Percentiles rank a stretch among this genome's conserved stretches.
Conservation (phyloP, 2,888 invertebrate genomes). For the Alsophila aescularia region DNA sequence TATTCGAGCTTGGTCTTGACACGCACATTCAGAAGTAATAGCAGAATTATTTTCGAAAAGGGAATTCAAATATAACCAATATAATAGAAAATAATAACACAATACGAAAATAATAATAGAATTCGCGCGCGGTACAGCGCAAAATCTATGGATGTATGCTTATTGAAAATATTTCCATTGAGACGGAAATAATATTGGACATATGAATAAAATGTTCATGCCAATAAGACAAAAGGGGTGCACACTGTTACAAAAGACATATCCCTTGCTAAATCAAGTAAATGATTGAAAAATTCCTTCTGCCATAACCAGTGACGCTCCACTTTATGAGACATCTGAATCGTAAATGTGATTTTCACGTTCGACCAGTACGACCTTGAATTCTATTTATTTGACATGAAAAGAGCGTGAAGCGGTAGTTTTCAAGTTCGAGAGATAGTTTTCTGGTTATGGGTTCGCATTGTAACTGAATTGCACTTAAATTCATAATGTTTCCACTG, state of each 20-base stretch:
- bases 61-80: constrained; percentile 16
- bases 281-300: constrained; percentile 57
- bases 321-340: constrained; percentile 35
- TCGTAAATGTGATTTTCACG: constrained; percentile 40
- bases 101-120: constrained; percentile 45
- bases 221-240: constrained; percentile 54
- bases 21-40: no score
- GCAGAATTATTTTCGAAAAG: no score
- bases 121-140: constrained; percentile 55
- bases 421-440: neutral
- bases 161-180: constrained; percentile 77
- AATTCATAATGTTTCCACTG: no score
- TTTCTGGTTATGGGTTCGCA: neutral
- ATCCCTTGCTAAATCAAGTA: constrained; percentile 50
- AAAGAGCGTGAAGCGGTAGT: constrained; percentile 9
- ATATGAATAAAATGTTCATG: constrained; percentile 66
- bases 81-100: constrained; percentile 39
- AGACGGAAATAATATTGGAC: constrained; percentile 70
- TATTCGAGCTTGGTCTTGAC: no score
- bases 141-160: constrained; percentile 54
- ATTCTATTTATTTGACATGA: constrained; percentile 20
- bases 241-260: constrained; percentile 48
- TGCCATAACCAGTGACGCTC: constrained; percentile 30
- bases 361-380: constrained; percentile 29
- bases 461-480: neutral